phyloP scores from a whole-genome alignment of 2,888 invertebrate species.

The Napeogenes sylphis region DNA sequence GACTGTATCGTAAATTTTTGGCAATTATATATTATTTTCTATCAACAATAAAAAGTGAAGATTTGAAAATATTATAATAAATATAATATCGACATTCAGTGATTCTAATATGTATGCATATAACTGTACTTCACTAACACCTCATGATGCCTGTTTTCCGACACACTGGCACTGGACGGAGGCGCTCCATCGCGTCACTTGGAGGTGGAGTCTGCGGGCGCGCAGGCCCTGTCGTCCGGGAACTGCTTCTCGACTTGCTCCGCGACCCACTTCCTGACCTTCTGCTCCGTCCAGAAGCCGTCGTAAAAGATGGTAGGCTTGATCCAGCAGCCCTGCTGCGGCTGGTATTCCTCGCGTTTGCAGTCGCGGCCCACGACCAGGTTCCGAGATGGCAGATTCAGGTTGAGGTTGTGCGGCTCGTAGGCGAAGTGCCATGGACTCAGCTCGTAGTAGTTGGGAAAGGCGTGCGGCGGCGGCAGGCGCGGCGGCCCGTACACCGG shows the following conservation, averaged over 20 bases:
- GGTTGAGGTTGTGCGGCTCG: slow-evolving; percentile 62
- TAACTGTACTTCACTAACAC: not conserved
- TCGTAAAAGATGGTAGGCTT: slow-evolving; percentile 74
- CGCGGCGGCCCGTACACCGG: slow-evolving; percentile 46
- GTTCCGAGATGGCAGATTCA: slow-evolving; percentile 69
- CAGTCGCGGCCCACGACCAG: slow-evolving; percentile 57
- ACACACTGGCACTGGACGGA: slow-evolving; percentile 33
- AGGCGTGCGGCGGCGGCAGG: slow-evolving; percentile 43
- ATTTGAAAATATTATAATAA: too few relatives aligned
- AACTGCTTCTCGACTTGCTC: slow-evolving; percentile 73
- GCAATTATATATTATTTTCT: too few relatives aligned
- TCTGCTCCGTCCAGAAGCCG: slow-evolving; percentile 76
- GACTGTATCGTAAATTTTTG: too few relatives aligned
- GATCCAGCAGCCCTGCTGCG: slow-evolving; percentile 66
- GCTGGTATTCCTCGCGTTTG: slow-evolving; percentile 48
- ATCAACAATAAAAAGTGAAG: too few relatives aligned
- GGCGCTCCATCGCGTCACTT: slow-evolving; percentile 31
- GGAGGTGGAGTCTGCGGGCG: slow-evolving; percentile 39
- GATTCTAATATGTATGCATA: not conserved
- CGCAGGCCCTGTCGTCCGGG: slow-evolving; percentile 52
- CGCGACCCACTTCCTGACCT: slow-evolving; percentile 74
- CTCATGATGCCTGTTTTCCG: not conserved
- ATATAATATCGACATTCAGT: too few relatives aligned
- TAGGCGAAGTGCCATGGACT: slow-evolving; percentile 69
- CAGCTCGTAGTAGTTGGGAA: slow-evolving; percentile 62